These are phyloP conservation scores for Polypedilum pembai DNA, from an alignment of 1,140 invertebrate genomes.

Conservation along the genomic window DNA sequence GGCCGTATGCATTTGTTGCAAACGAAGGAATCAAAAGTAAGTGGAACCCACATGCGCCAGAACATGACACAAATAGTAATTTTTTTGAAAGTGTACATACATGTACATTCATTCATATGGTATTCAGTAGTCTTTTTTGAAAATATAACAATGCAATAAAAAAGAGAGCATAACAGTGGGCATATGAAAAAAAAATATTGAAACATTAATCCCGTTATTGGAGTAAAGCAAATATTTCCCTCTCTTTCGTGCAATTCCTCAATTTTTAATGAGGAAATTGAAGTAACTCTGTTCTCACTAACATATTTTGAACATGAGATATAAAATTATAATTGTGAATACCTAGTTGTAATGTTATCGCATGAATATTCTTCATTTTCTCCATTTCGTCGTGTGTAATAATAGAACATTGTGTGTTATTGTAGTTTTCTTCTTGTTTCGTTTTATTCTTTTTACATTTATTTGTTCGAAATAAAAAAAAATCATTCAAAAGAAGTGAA, in stretches of 20 bases:
- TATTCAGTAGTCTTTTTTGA: neutral
- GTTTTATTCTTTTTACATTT: too few relatives aligned
- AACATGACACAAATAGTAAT: too few relatives aligned
- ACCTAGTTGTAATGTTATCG: neutral
- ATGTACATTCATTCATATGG: neutral
- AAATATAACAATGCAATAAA: slow-evolving; percentile 24
- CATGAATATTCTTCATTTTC: neutral
- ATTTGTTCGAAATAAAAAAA: too few relatives aligned
- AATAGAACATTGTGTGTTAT: slow-evolving; percentile 28
- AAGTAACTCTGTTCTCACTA: slow-evolving; percentile 6
- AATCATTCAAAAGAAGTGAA: slow-evolving; percentile 44
- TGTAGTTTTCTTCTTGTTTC: slow-evolving; percentile 29
- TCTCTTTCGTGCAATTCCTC: slow-evolving; percentile 16
- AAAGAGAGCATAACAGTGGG: slow-evolving; percentile 3
- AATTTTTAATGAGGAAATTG: slow-evolving; percentile 1
- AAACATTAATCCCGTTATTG: slow-evolving; percentile 27
- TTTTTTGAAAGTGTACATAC: neutral
- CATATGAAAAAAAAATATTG: neutral
- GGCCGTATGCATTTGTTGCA: slow-evolving; percentile 42
- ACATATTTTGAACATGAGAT: neutral
- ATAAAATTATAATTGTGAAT: slow-evolving; percentile 20
- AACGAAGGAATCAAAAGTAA: slow-evolving; percentile 41
- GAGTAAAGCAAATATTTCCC: slow-evolving; percentile 20
- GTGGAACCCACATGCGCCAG: slow-evolving; percentile 31
- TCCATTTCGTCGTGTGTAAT: neutral